These are phyloP conservation scores for Fopius arisanus DNA, from an alignment of 1,140 invertebrate species.

Conservation along the genomic window DNA sequence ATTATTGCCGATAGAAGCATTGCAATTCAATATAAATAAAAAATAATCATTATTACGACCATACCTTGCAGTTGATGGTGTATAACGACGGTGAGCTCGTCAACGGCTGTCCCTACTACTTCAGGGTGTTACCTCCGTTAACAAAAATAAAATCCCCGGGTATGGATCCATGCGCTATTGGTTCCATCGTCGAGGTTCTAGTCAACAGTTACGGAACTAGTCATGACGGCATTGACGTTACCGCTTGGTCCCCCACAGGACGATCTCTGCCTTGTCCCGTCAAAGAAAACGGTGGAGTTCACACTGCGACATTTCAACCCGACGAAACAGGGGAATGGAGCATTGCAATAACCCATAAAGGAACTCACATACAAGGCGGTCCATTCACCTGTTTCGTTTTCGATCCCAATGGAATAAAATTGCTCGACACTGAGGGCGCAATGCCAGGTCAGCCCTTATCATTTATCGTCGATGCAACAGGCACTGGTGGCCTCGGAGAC, in stretches of 20 bases:
- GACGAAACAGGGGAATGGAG: conserved; percentile 97
- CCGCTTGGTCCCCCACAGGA: conserved; percentile 87
- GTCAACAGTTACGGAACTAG: conserved; percentile 88
- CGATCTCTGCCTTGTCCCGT: conserved; percentile 79
- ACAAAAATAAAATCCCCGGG: conserved; percentile 87
- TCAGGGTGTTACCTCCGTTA: conserved; percentile 85
- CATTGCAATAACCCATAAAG: conserved; percentile 94
- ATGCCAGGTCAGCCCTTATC: conserved; percentile 80
- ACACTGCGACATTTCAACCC: conserved; percentile 94
- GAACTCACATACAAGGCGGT: conserved; percentile 93
- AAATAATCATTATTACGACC: conserved; percentile 15
- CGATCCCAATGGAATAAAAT: conserved; percentile 88
- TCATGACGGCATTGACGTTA: conserved; percentile 85
- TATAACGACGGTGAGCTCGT: conserved; percentile 73
- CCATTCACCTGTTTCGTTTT: conserved; percentile 98
- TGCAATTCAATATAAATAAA: no score
- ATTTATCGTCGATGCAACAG: conserved; percentile 84
- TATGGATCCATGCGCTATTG: conserved; percentile 93
- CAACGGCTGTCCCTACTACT: conserved; percentile 78
- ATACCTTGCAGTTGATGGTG: conserved; percentile 67
- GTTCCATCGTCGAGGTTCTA: conserved; percentile 93
- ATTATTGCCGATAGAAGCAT: no score
- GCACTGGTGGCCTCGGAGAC: conserved; percentile 87
- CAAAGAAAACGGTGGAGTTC: conserved; percentile 79
- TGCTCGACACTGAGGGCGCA: conserved; percentile 77